Evolutionary conservation across 1,140 invertebrate species (phyloP).

Genomic region (Drosophila oshimai): DNA sequence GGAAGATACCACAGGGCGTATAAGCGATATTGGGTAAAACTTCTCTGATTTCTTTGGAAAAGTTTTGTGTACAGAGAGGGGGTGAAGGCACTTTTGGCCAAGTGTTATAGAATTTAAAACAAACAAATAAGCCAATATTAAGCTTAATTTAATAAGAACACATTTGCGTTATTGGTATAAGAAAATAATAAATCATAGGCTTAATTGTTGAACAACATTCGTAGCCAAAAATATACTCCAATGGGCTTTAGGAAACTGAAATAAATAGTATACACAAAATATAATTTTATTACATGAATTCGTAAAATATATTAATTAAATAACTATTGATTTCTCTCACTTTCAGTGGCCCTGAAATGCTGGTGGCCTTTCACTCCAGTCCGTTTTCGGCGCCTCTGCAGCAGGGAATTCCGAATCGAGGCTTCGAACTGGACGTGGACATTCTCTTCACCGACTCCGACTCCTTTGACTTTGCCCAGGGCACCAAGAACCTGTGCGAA

Average conservation of each 20-base stretch:
- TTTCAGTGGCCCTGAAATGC: constrained; percentile 89
- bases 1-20: constrained; percentile 12
- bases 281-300: no score
- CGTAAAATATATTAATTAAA: background rate
- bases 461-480: constrained; percentile 87
- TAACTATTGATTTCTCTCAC: constrained; percentile 7
- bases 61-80: no score
- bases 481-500: constrained; percentile 85
- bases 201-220: no score
- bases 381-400: constrained; percentile 89
- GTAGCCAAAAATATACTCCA: no score
- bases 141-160: constrained; percentile 17
- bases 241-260: no score
- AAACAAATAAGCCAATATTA: constrained; percentile 6
- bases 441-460: constrained; percentile 94
- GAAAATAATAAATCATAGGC: no score
- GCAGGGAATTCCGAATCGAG: constrained; percentile 86
- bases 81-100: constrained; percentile 1
- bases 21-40: constrained; percentile 33
- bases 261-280: no score
- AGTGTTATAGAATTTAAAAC: constrained; percentile 7
- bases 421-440: constrained; percentile 92
- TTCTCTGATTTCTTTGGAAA: constrained; percentile 31
- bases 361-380: constrained; percentile 93
- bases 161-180: no score